Evolutionary conservation across 2,888 invertebrate species (phyloP), one percentile per base, ranked within the genome.

Genomic region (Adela reaumurella): DNA sequence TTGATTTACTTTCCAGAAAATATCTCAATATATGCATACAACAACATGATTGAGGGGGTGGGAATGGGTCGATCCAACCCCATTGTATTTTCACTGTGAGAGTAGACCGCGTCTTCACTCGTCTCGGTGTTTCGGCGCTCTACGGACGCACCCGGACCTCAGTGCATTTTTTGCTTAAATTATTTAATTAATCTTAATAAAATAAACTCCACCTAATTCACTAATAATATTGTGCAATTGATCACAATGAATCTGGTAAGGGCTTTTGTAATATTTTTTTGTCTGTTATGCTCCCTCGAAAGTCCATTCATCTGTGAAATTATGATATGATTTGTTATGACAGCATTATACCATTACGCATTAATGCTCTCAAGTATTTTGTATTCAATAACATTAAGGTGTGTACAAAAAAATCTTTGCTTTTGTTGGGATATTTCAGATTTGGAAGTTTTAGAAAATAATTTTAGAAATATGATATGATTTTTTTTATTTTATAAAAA

Each of bases 311-410:
- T 64, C 65, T 58, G 51, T 74, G 63, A 65, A 73, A 68, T 74
- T 79, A 78, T 80, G 80, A 78, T 77, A 66, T 77, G 68, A 80
- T 77, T 64, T 69, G 70, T 76, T 78, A 65, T 74, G 79, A 74
- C 80, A 78, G 65, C 67, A 59, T 67, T 64, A 63, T 66, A 68
- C 69, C 49, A 19, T 46, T 47, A 47, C 46, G 28, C 50, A 49
- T 53, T 52, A 50, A 52, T 55, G 50, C 49, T 29, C 28, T 41
- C n/a, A 41, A 47, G 51, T 53, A 53, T 52, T 52, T 53, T 51
- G 29, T 48, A 44, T 49, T 43, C 11, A 35, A 35, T 35, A n/a
- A n/a, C n/a, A n/a, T n/a, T n/a, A n/a, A n/a, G n/a, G n/a, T n/a
- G n/a, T n/a, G n/a, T n/a, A n/a, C n/a, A n/a, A n/a, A n/a, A n/a